Evolutionary conservation across 2,888 invertebrate genomes (phyloP), one percentile per base, ranked within the genome.

Genomic region (Rhamnusium bicolor): DNA sequence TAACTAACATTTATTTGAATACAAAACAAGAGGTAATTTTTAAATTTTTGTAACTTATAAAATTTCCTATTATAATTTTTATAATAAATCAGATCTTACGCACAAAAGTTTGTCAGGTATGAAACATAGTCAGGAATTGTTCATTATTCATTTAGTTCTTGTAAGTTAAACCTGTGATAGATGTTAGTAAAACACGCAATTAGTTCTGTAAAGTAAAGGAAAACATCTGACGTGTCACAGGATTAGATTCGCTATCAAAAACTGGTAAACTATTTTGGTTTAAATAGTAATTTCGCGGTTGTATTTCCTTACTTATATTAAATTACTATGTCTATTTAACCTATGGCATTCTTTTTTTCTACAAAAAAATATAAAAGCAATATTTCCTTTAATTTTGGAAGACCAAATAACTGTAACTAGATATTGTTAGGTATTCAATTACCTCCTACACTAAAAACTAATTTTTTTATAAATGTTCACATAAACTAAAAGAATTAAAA

Each of bases 141-240:
- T 29, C 69, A 73, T 73, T 73, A 69, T 71, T 69, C 73, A 73
- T 71, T 71, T 61, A 63, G 49, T 61, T 67, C 68, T 62, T 74
- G 56, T 51, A 71, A 71, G 62, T 63, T 71, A 32, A 69, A 65
- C n/a, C 49, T 29, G 40, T 74, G 74, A 74, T 74, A 74, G 66
- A 74, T 74, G 74, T 74, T 71, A 51, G 74, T 32, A 62, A 67
- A 56, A 63, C 74, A 74, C 74, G 74, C 74, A 63, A 74, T 74
- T 71, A 73, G 62, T 69, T 73, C 49, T 54, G 29, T 49, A 65
- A 66, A 71, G 65, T 70, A 56, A 56, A 67, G 46, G 51, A 63
- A 70, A 70, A 70, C 71, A 66, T 71, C 66, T 67, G 71, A 71
- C 71, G 47, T 71, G 66, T 71, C 71, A 61, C 71, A 60, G 58